Conservation (phyloP, 2,888 invertebrate genomes). For the Uropetala carovei region DNA sequence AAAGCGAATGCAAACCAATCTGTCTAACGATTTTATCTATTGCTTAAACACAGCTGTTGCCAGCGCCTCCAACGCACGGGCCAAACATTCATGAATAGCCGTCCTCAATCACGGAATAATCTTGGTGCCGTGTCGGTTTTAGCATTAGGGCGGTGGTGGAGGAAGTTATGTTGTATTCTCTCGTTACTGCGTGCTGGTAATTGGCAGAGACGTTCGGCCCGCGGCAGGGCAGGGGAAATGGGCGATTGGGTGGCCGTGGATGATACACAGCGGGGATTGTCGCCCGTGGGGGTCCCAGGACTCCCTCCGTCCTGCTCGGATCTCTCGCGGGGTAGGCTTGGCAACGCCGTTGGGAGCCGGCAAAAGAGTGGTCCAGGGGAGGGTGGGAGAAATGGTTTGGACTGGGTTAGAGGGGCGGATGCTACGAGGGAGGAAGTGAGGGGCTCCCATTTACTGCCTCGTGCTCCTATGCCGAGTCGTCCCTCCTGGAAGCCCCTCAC, state of each 20-base stretch:
- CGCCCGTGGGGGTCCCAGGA: neutral
- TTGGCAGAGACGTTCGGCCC: neutral
- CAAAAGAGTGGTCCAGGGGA: slow-evolving; percentile 6
- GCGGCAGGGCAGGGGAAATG: neutral
- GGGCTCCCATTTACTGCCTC: neutral
- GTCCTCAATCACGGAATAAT: neutral
- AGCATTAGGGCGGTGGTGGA: slow-evolving; percentile 16
- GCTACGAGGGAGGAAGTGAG: neutral
- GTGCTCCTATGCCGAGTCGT: too few relatives aligned
- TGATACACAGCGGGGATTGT: neutral
- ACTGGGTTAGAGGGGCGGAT: neutral
- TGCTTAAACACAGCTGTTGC: neutral
- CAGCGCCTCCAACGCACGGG: neutral
- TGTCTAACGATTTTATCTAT: neutral
- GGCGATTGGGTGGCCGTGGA: neutral
- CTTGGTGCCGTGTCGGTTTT: neutral
- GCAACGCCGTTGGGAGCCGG: slow-evolving; percentile 38
- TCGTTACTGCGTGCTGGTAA: slow-evolving; percentile 29
- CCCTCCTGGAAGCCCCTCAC: too few relatives aligned
- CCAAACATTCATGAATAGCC: neutral
- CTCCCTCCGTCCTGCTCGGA: neutral
- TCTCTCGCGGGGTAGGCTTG: neutral
- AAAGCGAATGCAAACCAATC: neutral
- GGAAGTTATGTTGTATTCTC: neutral
- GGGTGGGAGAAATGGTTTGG: neutral